A percentile compares a stretch with the other conserved stretches of the same genome.
phyloP scores from a whole-genome alignment of 2,888 invertebrate species.

The Chloroclystis v-ata region DNA sequence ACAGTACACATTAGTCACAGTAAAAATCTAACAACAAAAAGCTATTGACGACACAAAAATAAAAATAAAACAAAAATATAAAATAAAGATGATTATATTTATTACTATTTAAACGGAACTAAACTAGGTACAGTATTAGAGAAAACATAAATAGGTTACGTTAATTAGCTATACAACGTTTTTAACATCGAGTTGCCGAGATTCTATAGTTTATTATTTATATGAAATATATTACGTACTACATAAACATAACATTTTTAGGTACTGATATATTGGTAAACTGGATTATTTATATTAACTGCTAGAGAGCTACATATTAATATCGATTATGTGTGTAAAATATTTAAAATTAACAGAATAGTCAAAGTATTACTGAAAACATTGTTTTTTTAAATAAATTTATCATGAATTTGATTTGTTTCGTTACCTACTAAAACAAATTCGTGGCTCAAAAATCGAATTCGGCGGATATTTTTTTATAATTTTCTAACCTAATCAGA shows the following conservation, averaged over 20 bases:
- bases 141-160: slow-evolving; percentile 40
- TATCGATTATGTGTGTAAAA: slow-evolving; percentile 12
- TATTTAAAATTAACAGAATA: slow-evolving; percentile 25
- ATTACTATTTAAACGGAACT: slow-evolving; percentile 69
- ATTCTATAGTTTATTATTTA: slow-evolving; percentile 55
- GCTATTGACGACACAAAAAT: slow-evolving; percentile 44
- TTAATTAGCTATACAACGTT: slow-evolving; percentile 26
- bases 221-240: slow-evolving; percentile 38
- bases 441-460: slow-evolving; percentile 58
- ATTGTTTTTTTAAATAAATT: slow-evolving; percentile 11
- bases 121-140: slow-evolving; percentile 48
- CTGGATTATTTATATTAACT: slow-evolving; percentile 27
- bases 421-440: slow-evolving; percentile 40
- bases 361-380: slow-evolving; percentile 15
- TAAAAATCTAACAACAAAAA: not conserved
- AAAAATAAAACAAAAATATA: slow-evolving; percentile 73
- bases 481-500: slow-evolving; percentile 76
- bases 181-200: slow-evolving; percentile 62
- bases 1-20: not conserved
- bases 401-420: slow-evolving; percentile 34
- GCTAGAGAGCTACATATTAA: slow-evolving; percentile 50
- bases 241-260: slow-evolving; percentile 49
- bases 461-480: slow-evolving; percentile 51
- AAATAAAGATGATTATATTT: slow-evolving; percentile 78
- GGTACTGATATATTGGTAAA: slow-evolving; percentile 48